These are phyloP conservation scores for Sminthopsis crassicaudata DNA, from an alignment of 2,113 vertebrate genomes.

Conservation along the genomic window DNA sequence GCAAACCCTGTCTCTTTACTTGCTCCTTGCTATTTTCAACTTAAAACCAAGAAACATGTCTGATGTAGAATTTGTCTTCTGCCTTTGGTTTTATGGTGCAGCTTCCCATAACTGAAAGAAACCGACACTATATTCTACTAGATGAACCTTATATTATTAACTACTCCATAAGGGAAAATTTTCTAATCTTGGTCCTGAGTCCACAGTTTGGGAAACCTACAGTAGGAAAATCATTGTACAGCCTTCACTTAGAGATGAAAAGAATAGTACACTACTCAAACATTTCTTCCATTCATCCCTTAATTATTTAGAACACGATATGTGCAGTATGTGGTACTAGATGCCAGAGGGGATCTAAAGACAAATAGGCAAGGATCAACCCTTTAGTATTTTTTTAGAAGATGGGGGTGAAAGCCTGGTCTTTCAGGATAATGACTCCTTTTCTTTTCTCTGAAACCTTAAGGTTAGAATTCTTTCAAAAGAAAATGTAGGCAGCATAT, in stretches of 20 bases:
- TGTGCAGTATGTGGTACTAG: background rate
- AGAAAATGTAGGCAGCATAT: slow-evolving; percentile 19
- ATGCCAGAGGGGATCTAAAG: slow-evolving; percentile 12
- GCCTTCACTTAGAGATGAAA: background rate
- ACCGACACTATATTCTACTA: background rate
- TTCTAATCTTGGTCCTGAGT: background rate
- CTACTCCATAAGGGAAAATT: background rate
- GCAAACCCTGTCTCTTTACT: background rate
- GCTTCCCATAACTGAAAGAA: background rate
- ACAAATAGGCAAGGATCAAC: slow-evolving; percentile 28
- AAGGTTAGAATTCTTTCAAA: slow-evolving; percentile 62
- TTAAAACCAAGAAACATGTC: background rate
- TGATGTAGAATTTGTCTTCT: background rate
- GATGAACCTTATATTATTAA: background rate
- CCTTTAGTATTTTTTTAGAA: slow-evolving; percentile 47
- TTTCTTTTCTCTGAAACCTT: slow-evolving; percentile 73
- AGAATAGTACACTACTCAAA: background rate
- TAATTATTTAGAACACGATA: background rate
- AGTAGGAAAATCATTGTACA: background rate
- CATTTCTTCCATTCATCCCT: background rate
- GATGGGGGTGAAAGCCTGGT: slow-evolving; percentile 56
- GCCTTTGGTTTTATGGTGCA: background rate
- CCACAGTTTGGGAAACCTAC: background rate
- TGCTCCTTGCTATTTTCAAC: background rate
- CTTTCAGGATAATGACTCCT: slow-evolving; percentile 67